These are phyloP conservation scores for Epizoanthus fatuus DNA, from an alignment of 92 coral and sea anemone genomes.

Conservation along the genomic window DNA sequence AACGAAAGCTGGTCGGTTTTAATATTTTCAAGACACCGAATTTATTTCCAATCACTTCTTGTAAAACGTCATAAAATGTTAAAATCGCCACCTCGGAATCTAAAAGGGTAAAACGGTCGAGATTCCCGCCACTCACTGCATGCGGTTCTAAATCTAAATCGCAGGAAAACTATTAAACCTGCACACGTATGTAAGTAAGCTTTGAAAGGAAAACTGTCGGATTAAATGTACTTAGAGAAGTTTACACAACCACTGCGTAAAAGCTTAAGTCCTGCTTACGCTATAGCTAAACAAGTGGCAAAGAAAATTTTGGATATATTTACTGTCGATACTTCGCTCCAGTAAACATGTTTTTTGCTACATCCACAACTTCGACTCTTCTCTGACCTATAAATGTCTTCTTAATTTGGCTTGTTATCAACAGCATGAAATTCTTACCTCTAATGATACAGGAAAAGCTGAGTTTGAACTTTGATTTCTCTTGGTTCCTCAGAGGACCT, in stretches of 20 bases:
- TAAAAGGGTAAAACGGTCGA: not conserved
- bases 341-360: not conserved
- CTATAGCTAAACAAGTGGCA: constrained; percentile 3
- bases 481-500: not conserved
- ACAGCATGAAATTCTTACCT: constrained; percentile 25
- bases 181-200: not conserved
- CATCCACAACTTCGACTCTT: not conserved
- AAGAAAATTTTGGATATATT: constrained; percentile 7
- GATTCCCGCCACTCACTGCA: not conserved
- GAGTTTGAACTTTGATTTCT: not conserved
- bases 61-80: no score
- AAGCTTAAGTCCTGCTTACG: not conserved
- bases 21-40: no score
- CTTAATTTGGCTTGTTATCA: constrained; percentile 21
- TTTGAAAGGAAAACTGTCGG: not conserved
- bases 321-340: not conserved
- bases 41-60: no score
- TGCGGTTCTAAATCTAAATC: no score
- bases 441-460: not conserved
- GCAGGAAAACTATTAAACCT: not conserved
- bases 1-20: no score
- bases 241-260: constrained; percentile 6
- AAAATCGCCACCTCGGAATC: no score
- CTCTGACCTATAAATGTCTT: not conserved
- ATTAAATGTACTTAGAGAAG: not conserved